Base-by-base conservation (phyloP, 2,888 invertebrate genomes). In the Xiphydria camelus region DNA sequence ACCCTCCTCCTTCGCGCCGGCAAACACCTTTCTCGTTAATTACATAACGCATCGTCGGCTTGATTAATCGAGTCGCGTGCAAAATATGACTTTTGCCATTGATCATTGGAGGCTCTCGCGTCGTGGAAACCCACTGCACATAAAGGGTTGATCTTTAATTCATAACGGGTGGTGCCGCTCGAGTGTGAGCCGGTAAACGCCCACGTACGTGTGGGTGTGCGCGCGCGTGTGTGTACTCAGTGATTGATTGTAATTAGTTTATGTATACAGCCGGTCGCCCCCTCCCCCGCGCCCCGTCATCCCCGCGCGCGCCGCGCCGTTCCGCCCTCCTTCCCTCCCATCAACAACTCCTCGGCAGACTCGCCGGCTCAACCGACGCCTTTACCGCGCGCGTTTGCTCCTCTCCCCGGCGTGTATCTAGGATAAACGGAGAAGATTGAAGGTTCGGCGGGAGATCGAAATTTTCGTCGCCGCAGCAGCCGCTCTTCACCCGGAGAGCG, bases 201-300 rank as follows among this genome's bases (percentile, higher is more conserved):
- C 52, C 48, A 50, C 51, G 51, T 51, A 43, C 18, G 48, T 49
- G 53, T 51, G 47, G 53, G 52, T 55, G 53, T 44, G 44, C 40
- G 47, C 33, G 43, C 42, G 42, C 41, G 38, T 52, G 42, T 36
- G 43, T 45, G 40, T 48, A 37, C 47, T 44, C 49, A 41, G 56
- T 64, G 63, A 64, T 64, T 62, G 62, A 66, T 66, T 60, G 59
- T 64, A 64, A 66, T 64, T 61, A 62, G 61, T 61, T 64, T 60
- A 59, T 55, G 59, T 55, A 52, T 54, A 57, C 53, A 57, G 47
- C 26, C 26, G 26, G 26, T 4, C 5, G 26, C 26, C 10, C 26
- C 26, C 10, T 26, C 26, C 10, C 26, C 10, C 14, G 10, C 7
- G 14, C 4, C 10, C 26, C 26, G 7, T 14, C 26, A 9, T 7